A percentile compares a stretch with the other conserved stretches of the same genome.
Evolutionary conservation across 2,797 vertebrate species (phyloP).

Genomic region (Hozukius guyotensis): DNA sequence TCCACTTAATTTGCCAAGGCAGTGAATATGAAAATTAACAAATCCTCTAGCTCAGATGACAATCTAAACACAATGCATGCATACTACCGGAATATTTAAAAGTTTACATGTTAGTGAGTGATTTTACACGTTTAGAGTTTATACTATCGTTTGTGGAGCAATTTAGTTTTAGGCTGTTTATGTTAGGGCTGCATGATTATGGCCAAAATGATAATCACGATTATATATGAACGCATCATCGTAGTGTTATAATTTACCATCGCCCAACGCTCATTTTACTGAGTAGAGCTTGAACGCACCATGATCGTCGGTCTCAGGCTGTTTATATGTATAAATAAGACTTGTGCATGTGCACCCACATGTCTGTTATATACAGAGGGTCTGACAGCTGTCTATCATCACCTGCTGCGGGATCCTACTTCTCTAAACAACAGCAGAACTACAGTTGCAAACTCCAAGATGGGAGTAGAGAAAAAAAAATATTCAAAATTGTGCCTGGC

Average conservation of each 20-base stretch:
- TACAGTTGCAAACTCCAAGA: constrained; percentile 1
- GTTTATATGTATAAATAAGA: constrained; percentile 32
- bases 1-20: neutral
- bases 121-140: neutral
- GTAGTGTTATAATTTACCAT: too few species aligned
- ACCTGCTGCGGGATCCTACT: neutral
- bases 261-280: too few species aligned
- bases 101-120: neutral
- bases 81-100: neutral
- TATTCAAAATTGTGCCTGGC: neutral
- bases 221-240: too few species aligned
- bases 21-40: neutral
- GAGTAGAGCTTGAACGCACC: too few species aligned
- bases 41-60: neutral
- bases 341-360: neutral
- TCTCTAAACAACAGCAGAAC: constrained; percentile 3
- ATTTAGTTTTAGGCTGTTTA: neutral
- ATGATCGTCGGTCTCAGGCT: neutral
- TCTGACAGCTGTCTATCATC: constrained; percentile 43
- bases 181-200: too few species aligned
- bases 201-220: too few species aligned
- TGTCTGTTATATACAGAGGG: constrained; percentile 9
- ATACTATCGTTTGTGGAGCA: neutral
- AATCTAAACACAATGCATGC: neutral
- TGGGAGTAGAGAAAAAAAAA: neutral